These are phyloP conservation scores for Mustela erminea DNA, from an alignment of 2,797 vertebrate genomes.

Conservation along the genomic window DNA sequence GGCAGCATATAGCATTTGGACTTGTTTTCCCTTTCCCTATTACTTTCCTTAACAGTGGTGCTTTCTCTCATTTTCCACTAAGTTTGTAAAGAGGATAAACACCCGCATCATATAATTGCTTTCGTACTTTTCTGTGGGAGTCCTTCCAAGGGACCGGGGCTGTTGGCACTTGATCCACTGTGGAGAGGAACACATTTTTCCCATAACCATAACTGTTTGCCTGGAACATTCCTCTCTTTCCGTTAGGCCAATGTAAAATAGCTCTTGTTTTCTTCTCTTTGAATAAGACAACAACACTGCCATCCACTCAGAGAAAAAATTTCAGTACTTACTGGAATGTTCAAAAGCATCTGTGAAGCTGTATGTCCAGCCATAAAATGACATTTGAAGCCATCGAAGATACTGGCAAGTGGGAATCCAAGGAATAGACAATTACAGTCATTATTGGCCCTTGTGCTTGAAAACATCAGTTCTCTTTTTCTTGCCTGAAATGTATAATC, in stretches of 20 bases:
- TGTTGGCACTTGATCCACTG: not conserved
- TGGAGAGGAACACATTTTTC: conserved; percentile 49
- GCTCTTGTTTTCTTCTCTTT: conserved; percentile 74
- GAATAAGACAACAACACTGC: conserved; percentile 78
- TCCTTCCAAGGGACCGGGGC: not conserved
- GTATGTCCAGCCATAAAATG: conserved; percentile 62
- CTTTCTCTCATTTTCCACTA: conserved; percentile 43
- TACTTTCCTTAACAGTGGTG: not conserved
- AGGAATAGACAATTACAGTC: conserved; percentile 77
- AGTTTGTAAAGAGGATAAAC: conserved; percentile 58
- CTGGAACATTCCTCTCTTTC: conserved; percentile 50
- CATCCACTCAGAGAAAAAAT: conserved; percentile 79
- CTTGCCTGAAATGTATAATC: conserved; percentile 7
- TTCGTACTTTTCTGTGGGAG: not conserved
- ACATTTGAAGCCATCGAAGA: conserved; percentile 68
- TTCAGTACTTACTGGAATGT: conserved; percentile 75
- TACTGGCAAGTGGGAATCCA: conserved; percentile 69
- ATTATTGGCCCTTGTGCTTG: conserved; percentile 71
- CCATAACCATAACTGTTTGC: conserved; percentile 3
- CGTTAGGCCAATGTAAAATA: conserved; percentile 66
- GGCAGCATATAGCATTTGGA: not conserved
- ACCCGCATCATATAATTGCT: not conserved
- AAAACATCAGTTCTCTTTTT: conserved; percentile 76
- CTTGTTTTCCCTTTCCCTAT: not conserved
- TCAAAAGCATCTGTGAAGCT: conserved; percentile 73